Conservation (phyloP, 2,888 invertebrate genomes). For the Creontiades dilutus region DNA sequence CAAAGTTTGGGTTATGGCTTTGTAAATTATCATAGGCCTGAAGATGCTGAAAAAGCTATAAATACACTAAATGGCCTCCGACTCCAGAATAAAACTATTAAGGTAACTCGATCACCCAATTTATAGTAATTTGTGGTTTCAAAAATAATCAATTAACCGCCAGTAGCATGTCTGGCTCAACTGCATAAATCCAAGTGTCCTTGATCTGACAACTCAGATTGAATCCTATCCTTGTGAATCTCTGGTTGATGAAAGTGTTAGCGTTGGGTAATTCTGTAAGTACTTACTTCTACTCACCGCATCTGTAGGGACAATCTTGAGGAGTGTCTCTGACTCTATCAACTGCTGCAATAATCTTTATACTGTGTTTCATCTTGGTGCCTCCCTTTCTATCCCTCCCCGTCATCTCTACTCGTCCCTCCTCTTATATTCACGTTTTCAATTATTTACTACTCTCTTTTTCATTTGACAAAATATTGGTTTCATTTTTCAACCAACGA, state of each 20-base stretch:
- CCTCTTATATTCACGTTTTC: background rate
- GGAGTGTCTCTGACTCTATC: background rate
- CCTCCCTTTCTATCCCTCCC: background rate
- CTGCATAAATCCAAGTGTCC: constrained; percentile 55
- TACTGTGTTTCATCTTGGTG: constrained; percentile 6
- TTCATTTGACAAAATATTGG: background rate
- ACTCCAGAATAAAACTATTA: constrained; percentile 98
- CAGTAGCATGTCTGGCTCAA: constrained; percentile 48
- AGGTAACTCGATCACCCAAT: constrained; percentile 72
- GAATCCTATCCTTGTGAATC: constrained; percentile 11
- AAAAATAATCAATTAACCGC: background rate
- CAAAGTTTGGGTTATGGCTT: constrained; percentile 99
- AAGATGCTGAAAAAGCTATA: constrained; percentile 99
- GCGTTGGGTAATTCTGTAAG: constrained; percentile 19
- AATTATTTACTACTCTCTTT: background rate
- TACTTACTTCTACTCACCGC: background rate
- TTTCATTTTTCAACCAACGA: no score
- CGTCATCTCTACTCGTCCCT: background rate
- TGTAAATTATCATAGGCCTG: constrained; percentile 98
- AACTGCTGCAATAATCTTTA: background rate
- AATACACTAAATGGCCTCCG: constrained; percentile 98
- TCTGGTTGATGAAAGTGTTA: constrained; percentile 23
- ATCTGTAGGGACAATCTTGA: background rate
- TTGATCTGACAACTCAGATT: constrained; percentile 42
- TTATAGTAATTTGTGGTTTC: constrained; percentile 40